phyloP scores from a whole-genome alignment of 2,797 vertebrate genomes.

The Gymnoscopelus microlampas region DNA sequence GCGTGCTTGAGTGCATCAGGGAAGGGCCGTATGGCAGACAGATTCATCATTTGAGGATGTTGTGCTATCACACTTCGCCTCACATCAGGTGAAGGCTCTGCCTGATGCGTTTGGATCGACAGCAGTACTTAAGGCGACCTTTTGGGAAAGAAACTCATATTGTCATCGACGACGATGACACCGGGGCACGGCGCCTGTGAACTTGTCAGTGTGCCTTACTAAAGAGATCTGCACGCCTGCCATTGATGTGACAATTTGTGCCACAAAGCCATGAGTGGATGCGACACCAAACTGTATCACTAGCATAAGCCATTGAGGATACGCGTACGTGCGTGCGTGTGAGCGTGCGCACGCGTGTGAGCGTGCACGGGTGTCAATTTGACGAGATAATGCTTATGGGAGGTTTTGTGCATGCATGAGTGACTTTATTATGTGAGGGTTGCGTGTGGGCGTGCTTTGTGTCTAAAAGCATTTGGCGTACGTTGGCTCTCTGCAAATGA shows the following conservation, averaged over 20 bases:
- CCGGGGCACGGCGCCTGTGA: constrained; percentile 18
- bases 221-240: constrained; percentile 6
- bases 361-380: constrained; percentile 19
- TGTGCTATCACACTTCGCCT: constrained; percentile 11
- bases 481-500: constrained; percentile 17
- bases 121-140: neutral
- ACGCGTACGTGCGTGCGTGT: neutral
- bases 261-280: constrained; percentile 23
- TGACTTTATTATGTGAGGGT: constrained; percentile 8
- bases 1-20: neutral
- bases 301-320: neutral
- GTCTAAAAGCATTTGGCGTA: constrained; percentile 1
- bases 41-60: neutral
- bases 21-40: neutral
- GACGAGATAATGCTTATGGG: constrained; percentile 13
- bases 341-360: neutral
- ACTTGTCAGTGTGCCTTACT: constrained; percentile 17
- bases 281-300: constrained; percentile 24
- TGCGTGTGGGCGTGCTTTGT: constrained; percentile 6
- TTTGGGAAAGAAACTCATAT: constrained; percentile 29
- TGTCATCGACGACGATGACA: constrained; percentile 26
- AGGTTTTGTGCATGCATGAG: constrained; percentile 12
- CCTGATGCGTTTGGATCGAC: constrained; percentile 25
- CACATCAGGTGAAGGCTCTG: constrained; percentile 28
- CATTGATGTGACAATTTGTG: constrained; percentile 28